These are phyloP conservation scores for Drosophila stalkeri DNA, from an alignment of 2,888 invertebrate genomes.

Conservation along the genomic window DNA sequence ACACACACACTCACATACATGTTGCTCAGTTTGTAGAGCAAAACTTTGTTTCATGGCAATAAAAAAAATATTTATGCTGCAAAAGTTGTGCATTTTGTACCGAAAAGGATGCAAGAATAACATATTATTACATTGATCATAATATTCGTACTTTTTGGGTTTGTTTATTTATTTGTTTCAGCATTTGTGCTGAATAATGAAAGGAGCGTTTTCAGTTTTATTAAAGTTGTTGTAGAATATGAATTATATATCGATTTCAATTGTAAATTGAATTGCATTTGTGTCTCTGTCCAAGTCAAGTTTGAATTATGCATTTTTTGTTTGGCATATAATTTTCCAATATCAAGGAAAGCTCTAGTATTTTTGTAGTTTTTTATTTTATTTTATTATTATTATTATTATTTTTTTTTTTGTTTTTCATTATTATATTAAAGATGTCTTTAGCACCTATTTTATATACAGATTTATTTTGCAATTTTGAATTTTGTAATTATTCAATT, in stretches of 20 bases:
- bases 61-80: slow-evolving; percentile 47
- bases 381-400: too few relatives aligned
- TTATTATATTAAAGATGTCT: too few relatives aligned
- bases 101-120: background rate
- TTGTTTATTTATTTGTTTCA: background rate
- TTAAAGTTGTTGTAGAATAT: background rate
- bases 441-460: too few relatives aligned
- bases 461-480: too few relatives aligned
- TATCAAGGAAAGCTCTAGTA: too few relatives aligned
- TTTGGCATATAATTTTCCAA: too few relatives aligned
- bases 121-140: slow-evolving; percentile 4
- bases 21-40: slow-evolving; percentile 9
- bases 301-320: too few relatives aligned
- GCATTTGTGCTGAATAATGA: background rate
- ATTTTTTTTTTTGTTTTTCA: too few relatives aligned
- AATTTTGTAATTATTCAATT: too few relatives aligned
- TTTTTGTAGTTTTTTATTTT: too few relatives aligned
- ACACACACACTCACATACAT: slow-evolving; percentile 31
- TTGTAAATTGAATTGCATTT: background rate
- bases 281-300: background rate
- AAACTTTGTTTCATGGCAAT: slow-evolving; percentile 29
- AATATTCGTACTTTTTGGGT: slow-evolving; percentile 11
- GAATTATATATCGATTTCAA: background rate
- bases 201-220: background rate
- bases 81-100: background rate